Conservation (phyloP, 2,113 vertebrate genomes). For the Candoia aspera region DNA sequence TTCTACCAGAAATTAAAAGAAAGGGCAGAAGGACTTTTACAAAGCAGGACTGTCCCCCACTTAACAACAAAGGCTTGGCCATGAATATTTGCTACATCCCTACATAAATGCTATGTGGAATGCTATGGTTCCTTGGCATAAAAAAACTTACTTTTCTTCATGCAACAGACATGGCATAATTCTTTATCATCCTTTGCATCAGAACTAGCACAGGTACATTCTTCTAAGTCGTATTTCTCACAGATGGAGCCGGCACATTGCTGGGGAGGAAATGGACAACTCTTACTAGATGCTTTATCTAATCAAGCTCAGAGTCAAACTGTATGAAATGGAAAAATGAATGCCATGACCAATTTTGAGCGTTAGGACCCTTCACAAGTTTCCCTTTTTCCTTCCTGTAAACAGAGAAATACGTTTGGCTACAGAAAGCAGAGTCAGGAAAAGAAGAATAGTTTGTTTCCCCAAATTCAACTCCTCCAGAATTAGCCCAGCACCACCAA, state of each 20-base stretch:
- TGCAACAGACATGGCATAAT: constrained; percentile 96
- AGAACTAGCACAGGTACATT: constrained; percentile 87
- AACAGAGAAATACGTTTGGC: neutral
- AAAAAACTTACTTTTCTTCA: constrained; percentile 87
- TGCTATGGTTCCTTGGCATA: neutral
- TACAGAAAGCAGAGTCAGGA: neutral
- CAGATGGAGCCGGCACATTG: constrained; percentile 96
- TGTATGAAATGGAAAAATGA: neutral
- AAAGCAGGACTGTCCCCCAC: neutral
- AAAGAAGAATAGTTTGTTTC: neutral
- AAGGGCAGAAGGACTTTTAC: neutral
- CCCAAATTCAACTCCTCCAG: neutral
- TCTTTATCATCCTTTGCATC: constrained; percentile 87
- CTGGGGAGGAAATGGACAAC: constrained; percentile 68
- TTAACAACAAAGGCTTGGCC: no score
- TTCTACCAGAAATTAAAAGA: neutral
- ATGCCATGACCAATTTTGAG: neutral
- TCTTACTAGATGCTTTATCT: neutral
- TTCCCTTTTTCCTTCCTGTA: neutral
- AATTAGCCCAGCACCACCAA: neutral
- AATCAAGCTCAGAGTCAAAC: neutral
- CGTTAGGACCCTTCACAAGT: neutral
- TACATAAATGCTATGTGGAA: neutral
- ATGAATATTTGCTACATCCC: neutral
- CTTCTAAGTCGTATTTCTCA: constrained; percentile 84